These are phyloP conservation scores for Mayetiola destructor DNA, from an alignment of 2,888 invertebrate genomes.

Conservation along the genomic window DNA sequence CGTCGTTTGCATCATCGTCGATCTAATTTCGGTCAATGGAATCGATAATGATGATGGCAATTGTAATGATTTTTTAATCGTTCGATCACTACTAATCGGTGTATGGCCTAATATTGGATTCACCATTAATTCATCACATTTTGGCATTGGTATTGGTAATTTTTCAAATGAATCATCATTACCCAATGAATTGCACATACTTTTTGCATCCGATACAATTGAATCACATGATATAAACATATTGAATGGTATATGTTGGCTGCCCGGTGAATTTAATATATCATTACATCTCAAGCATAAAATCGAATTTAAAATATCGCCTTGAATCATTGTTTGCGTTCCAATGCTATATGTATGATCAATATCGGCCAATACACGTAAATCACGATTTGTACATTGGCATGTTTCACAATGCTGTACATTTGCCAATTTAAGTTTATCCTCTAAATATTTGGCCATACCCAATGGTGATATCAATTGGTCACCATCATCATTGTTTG, in stretches of 20 bases:
- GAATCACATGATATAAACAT: conserved; percentile 36
- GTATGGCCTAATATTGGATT: conserved; percentile 41
- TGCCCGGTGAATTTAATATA: conserved; percentile 37
- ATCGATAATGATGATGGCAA: no score
- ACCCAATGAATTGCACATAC: conserved; percentile 30
- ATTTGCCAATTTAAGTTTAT: conserved; percentile 63
- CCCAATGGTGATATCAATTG: conserved; percentile 63
- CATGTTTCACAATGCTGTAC: conserved; percentile 74
- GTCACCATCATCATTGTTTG: conserved; percentile 22
- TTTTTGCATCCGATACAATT: conserved; percentile 35
- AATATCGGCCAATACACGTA: conserved; percentile 41
- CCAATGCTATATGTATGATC: conserved; percentile 44
- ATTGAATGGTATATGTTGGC: conserved; percentile 34
- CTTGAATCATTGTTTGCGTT: conserved; percentile 46
- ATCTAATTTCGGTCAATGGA: neutral
- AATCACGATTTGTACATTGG: conserved; percentile 44
- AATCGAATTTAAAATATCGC: conserved; percentile 34
- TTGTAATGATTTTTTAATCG: neutral
- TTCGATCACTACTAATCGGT: conserved; percentile 4
- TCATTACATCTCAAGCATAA: conserved; percentile 49
- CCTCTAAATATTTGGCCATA: conserved; percentile 82
- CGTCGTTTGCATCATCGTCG: neutral
- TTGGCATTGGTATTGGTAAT: conserved; percentile 32
- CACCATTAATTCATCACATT: conserved; percentile 35
- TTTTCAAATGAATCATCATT: conserved; percentile 32